phyloP scores from a whole-genome alignment of 2,888 invertebrate genomes.

The Ophion costatus region DNA sequence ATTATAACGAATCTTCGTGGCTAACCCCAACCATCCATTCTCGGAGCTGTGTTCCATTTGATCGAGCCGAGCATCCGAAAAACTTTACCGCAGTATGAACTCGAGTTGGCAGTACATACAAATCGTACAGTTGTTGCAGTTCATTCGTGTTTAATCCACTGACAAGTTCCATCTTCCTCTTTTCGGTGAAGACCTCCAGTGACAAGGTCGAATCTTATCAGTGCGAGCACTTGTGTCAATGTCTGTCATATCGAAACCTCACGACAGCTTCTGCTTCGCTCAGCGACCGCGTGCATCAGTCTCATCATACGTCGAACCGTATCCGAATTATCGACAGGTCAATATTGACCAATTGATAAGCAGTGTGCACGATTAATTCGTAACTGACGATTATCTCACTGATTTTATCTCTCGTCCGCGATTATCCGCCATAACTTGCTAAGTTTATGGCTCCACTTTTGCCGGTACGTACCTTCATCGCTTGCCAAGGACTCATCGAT shows the following conservation, averaged over 20 bases:
- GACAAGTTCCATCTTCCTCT: neutral
- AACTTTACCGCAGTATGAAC: no score
- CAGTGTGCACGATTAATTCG: neutral
- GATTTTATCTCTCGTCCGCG: neutral
- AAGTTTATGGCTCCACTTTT: neutral
- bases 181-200: neutral
- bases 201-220: neutral
- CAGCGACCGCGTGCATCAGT: neutral
- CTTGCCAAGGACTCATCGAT: neutral
- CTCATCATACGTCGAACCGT: neutral
- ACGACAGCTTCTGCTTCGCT: neutral
- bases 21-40: no score
- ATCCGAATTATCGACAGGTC: neutral
- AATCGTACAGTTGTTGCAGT: neutral
- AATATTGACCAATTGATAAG: neutral
- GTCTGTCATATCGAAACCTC: conserved; percentile 24
- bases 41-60: no score
- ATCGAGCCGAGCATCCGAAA: no score
- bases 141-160: neutral
- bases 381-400: neutral
- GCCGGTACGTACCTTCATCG: neutral
- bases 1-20: no score
- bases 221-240: conserved; percentile 37
- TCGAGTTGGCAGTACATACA: neutral
- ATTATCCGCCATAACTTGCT: neutral